phyloP scores from a whole-genome alignment of 2,113 vertebrate genomes.

The Aptenodytes patagonicus region DNA sequence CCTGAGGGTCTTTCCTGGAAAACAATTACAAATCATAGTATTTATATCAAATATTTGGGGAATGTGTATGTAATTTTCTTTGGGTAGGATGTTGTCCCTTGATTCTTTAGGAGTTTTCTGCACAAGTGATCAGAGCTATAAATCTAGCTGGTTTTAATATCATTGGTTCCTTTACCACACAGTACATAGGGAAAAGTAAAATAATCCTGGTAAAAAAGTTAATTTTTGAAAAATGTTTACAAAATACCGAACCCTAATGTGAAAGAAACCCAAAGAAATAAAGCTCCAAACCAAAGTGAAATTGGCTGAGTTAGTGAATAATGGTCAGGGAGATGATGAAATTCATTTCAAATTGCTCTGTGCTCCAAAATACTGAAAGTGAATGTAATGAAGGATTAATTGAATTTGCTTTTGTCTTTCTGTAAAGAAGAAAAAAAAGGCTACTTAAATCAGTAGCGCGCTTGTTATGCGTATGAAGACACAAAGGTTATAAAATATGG shows the following conservation, averaged over 20 bases:
- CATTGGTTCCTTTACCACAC: fast-evolving
- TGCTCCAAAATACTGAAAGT: background rate
- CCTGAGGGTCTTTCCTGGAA: background rate
- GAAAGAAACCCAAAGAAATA: background rate
- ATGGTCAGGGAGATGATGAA: background rate
- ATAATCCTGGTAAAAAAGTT: background rate
- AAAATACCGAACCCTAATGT: background rate
- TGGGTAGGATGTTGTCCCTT: background rate
- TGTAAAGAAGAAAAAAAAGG: background rate
- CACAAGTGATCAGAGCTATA: background rate
- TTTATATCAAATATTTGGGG: background rate
- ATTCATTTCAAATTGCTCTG: background rate
- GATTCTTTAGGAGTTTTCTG: background rate
- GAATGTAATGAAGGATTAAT: background rate
- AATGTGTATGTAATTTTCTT: background rate
- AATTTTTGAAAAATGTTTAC: background rate
- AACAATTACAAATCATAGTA: background rate
- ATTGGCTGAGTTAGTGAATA: background rate
- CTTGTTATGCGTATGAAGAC: background rate
- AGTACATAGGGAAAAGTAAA: background rate
- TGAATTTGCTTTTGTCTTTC: background rate
- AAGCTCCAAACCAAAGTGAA: background rate
- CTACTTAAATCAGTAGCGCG: background rate
- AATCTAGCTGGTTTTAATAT: background rate
- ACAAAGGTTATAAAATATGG: background rate